A percentile compares a stretch with the other conserved stretches of the same genome.
phyloP scores from a whole-genome alignment of 2,888 invertebrate genomes.

The Caenorhabditis sp. region DNA sequence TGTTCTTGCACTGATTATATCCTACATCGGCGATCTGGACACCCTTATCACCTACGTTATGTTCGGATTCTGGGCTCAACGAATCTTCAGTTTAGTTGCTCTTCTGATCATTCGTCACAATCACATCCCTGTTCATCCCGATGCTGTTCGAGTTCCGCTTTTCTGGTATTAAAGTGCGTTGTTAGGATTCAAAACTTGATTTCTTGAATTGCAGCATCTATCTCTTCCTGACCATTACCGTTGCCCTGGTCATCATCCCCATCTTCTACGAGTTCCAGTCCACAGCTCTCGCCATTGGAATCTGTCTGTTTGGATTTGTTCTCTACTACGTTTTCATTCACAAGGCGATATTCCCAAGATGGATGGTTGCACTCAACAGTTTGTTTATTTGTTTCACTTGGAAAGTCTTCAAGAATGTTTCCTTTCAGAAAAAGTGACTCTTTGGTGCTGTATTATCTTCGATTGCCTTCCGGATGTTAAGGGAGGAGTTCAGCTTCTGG shows the following conservation, averaged over 20 bases:
- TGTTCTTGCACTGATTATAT: constrained; percentile 80
- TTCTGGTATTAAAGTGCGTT: constrained; percentile 67
- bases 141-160: constrained; percentile 80
- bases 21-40: constrained; percentile 81
- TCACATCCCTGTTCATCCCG: constrained; percentile 81
- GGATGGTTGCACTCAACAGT: constrained; percentile 75
- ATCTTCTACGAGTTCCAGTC: constrained; percentile 80
- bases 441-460: constrained; percentile 77
- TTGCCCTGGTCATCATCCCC: constrained; percentile 82
- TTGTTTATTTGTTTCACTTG: not conserved
- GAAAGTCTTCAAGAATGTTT: not conserved
- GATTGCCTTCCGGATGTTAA: constrained; percentile 82
- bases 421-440: constrained; percentile 75
- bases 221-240: constrained; percentile 77
- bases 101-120: constrained; percentile 79
- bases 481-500: constrained; percentile 62
- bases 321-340: constrained; percentile 80
- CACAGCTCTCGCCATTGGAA: constrained; percentile 79
- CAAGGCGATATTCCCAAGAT: constrained; percentile 73
- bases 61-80: constrained; percentile 83
- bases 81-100: constrained; percentile 81
- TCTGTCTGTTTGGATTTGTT: constrained; percentile 78
- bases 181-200: not conserved
- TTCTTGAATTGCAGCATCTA: constrained; percentile 61
- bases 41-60: constrained; percentile 81